These are phyloP conservation scores for Aphyosemion australe DNA, from an alignment of 2,113 vertebrate species.

Conservation along the genomic window DNA sequence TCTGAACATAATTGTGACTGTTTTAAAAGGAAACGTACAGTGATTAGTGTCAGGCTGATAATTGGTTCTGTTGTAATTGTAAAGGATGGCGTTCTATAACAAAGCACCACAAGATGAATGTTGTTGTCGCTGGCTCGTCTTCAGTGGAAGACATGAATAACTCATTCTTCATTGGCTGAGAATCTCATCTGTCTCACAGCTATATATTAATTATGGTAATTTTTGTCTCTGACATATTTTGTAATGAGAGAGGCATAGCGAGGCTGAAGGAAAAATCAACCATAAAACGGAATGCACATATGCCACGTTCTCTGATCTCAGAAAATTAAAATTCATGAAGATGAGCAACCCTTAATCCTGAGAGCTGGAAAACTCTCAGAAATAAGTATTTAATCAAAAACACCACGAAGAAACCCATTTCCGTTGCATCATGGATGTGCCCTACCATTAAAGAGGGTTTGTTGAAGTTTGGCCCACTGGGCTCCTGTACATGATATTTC, in stretches of 20 bases:
- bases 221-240: slow-evolving; percentile 18
- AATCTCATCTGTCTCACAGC: slow-evolving; percentile 17
- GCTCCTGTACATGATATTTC: slow-evolving; percentile 38
- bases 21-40: neutral
- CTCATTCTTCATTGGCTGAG: slow-evolving; percentile 19
- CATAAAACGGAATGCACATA: slow-evolving; percentile 17
- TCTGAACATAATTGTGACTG: too few relatives aligned
- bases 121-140: slow-evolving; percentile 19
- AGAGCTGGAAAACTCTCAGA: slow-evolving; percentile 27
- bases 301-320: slow-evolving; percentile 29
- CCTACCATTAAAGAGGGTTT: slow-evolving; percentile 1
- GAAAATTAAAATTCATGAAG: slow-evolving; percentile 25
- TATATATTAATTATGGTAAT: slow-evolving; percentile 33
- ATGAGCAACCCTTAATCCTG: slow-evolving; percentile 7
- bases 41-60: neutral
- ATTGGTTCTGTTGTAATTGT: neutral
- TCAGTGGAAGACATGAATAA: slow-evolving; percentile 40
- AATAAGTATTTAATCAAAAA: slow-evolving; percentile 13
- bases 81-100: neutral
- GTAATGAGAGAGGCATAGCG: neutral
- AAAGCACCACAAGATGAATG: neutral
- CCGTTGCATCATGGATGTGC: slow-evolving; percentile 10
- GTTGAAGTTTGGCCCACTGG: slow-evolving; percentile 51
- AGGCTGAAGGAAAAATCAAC: neutral
- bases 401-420: slow-evolving; percentile 21